These are phyloP conservation scores for Prenolepis imparis DNA, from an alignment of 2,888 invertebrate genomes.

Conservation along the genomic window DNA sequence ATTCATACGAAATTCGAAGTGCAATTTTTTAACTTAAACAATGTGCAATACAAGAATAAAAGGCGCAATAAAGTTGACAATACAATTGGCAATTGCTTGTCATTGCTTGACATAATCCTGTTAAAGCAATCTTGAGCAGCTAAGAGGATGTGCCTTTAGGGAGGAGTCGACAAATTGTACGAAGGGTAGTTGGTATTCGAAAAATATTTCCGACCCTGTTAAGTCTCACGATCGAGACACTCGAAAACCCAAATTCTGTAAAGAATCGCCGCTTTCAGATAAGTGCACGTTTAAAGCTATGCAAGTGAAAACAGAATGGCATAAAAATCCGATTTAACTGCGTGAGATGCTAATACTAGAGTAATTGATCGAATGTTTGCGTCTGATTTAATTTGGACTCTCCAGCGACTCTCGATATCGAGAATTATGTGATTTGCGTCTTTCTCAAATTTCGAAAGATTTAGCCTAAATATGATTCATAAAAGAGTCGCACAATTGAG, in stretches of 20 bases:
- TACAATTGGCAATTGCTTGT: slow-evolving; percentile 78
- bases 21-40: neutral
- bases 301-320: slow-evolving; percentile 25
- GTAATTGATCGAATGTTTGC: slow-evolving; percentile 76
- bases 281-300: slow-evolving; percentile 40
- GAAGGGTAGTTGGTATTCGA: slow-evolving; percentile 62
- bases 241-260: slow-evolving; percentile 79
- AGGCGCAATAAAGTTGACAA: neutral
- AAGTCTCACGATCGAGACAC: slow-evolving; percentile 76
- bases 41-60: neutral
- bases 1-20: neutral
- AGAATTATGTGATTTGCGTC: slow-evolving; percentile 46
- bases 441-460: slow-evolving; percentile 15
- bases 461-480: slow-evolving; percentile 1
- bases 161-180: slow-evolving; percentile 64
- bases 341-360: slow-evolving; percentile 78
- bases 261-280: slow-evolving; percentile 71
- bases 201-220: slow-evolving; percentile 68
- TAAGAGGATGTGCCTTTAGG: slow-evolving; percentile 81
- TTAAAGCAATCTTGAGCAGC: slow-evolving; percentile 82
- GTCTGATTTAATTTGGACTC: slow-evolving; percentile 61
- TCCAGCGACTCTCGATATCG: slow-evolving; percentile 4
- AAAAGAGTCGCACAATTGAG: slow-evolving; percentile 24
- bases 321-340: slow-evolving; percentile 61
- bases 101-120: slow-evolving; percentile 80